Conservation (phyloP, 2,113 vertebrate species). For the Campylomormyrus numenius region DNA sequence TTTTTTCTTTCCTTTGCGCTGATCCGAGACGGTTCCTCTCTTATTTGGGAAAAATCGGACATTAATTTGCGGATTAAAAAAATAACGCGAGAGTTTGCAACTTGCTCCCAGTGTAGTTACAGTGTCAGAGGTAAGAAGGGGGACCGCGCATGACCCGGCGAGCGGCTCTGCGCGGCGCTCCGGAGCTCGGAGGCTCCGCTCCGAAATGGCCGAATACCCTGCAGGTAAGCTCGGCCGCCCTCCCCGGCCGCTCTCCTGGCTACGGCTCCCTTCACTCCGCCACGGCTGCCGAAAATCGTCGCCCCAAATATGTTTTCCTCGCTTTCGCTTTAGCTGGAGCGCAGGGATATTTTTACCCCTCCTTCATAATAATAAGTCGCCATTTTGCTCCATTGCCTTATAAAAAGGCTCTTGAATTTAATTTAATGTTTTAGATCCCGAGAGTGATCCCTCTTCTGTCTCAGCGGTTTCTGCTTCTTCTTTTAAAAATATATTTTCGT, state of each 20-base stretch:
- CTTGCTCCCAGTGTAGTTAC: slow-evolving; percentile 11
- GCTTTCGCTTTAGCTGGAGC: slow-evolving; percentile 9
- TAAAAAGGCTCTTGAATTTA: slow-evolving; percentile 15
- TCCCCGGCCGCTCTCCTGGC: neutral
- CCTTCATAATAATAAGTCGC: slow-evolving; percentile 22
- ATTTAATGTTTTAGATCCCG: neutral
- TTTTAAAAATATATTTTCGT: neutral
- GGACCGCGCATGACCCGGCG: slow-evolving; percentile 11
- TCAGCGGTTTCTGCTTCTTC: neutral
- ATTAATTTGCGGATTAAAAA: slow-evolving; percentile 13
- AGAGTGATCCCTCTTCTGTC: neutral
- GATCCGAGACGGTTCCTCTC: neutral
- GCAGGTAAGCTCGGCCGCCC: neutral
- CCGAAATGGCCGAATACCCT: neutral
- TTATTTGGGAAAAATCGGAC: slow-evolving; percentile 1
- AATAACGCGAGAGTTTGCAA: slow-evolving; percentile 19
- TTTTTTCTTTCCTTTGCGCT: neutral
- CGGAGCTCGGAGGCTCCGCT: neutral
- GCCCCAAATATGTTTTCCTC: slow-evolving; percentile 5
- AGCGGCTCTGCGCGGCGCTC: neutral
- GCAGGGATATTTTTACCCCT: slow-evolving; percentile 18
- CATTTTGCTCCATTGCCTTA: slow-evolving; percentile 17
- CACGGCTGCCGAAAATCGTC: slow-evolving; percentile 1
- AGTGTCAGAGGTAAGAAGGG: slow-evolving; percentile 14
- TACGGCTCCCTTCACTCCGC: neutral